Evolutionary conservation across 2,888 invertebrate species (phyloP), one percentile per base, ranked within the genome.

Genomic region (Criorhina ranunculi): DNA sequence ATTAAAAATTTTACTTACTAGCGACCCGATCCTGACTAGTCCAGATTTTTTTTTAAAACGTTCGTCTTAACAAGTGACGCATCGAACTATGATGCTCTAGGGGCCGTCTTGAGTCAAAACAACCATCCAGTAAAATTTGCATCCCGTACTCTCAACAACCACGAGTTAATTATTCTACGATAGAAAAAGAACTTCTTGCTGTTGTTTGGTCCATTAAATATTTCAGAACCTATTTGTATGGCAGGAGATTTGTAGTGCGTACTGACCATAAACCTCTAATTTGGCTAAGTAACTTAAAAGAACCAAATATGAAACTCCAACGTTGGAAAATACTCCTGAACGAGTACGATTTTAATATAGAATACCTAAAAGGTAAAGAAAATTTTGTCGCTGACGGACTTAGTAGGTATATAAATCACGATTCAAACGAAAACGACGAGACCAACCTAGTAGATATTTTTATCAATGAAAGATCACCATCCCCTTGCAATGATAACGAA

Each of bases 51-150:
- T 8, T 12, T 49, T 1, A 12, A 57, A 24, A 9, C 12, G 40
- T 57, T 57, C n/a, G n/a, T 40, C 6, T 11, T 57, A 6, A 57
- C 40, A 11, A 57, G 37, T 5, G 57, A 57, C 19, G 57, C 57
- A 19, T 40, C 19, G 5, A 40, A 40, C n/a, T 57, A 37, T 19
- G 37, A 8, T 33, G 33, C 33, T 33, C n/a, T n/a, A n/a, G n/a
- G n/a, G n/a, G n/a, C n/a, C n/a, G n/a, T n/a, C n/a, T n/a, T n/a
- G n/a, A n/a, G 33, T 7, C 59, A 49, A 8, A 9, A 19, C 9
- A 8, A 49, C 19, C 49, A 49, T 24, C 49, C 49, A 12, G 24
- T 49, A 4, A 24, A 24, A 11, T 49, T 4, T 19, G 24, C 49
- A 7, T 24, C 11, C 8, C 9, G 49, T 8, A 49, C 8, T 17